phyloP scores from a whole-genome alignment of 2,888 invertebrate genomes.

The Digitonthophagus gazella region DNA sequence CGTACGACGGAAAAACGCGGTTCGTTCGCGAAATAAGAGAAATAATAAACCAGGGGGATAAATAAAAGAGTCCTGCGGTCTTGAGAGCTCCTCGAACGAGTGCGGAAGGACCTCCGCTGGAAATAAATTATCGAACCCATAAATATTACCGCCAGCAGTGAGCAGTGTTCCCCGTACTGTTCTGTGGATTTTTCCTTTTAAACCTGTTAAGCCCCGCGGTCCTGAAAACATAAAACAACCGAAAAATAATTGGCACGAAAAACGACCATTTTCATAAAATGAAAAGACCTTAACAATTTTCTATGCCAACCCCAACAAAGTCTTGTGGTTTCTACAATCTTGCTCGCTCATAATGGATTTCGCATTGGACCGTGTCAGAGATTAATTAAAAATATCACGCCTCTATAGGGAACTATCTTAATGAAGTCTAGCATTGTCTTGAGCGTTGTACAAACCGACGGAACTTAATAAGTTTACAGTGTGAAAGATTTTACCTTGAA shows the following conservation, averaged over 20 bases:
- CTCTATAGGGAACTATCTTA: constrained; percentile 30
- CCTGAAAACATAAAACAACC: too few species aligned
- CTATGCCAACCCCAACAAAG: too few species aligned
- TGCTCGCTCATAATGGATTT: constrained; percentile 37
- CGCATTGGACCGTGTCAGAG: constrained; percentile 37
- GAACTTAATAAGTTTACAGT: too few species aligned
- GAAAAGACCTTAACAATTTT: not conserved
- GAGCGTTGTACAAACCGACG: not conserved
- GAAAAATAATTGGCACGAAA: not conserved
- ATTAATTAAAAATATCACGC: constrained; percentile 39
- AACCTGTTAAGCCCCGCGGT: constrained; percentile 12
- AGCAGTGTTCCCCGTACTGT: constrained; percentile 1
- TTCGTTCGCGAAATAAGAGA: constrained; percentile 4
- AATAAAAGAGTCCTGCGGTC: constrained; percentile 14
- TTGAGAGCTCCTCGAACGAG: constrained; percentile 2
- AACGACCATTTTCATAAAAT: not conserved
- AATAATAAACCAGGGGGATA: constrained; percentile 8
- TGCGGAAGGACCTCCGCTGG: constrained; percentile 9
- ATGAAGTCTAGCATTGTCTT: constrained; percentile 30
- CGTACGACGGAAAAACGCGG: not conserved
- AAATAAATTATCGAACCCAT: constrained; percentile 15
- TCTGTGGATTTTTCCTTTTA: constrained; percentile 1
- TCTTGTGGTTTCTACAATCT: too few species aligned
- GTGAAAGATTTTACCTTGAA: too few species aligned
- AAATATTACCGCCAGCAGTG: constrained; percentile 14